A percentile compares a stretch with the other conserved stretches of the same genome.
These are phyloP conservation scores for Oophaga pumilio DNA, from an alignment of 2,113 vertebrate species.

Conservation along the genomic window DNA sequence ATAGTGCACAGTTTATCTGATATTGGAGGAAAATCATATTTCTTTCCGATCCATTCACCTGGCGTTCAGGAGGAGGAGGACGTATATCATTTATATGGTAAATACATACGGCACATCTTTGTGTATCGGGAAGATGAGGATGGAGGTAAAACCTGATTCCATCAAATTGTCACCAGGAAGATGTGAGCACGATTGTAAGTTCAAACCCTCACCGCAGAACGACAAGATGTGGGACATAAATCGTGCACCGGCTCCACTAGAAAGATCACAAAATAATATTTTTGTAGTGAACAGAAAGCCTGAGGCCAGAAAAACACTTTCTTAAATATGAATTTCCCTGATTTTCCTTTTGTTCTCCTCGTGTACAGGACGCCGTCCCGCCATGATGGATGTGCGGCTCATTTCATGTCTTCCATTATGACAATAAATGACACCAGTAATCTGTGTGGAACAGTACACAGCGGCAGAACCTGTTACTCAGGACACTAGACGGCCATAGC, in stretches of 20 bases:
- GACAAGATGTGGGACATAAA: background rate
- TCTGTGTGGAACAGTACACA: constrained; percentile 48
- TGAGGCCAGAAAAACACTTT: constrained; percentile 28
- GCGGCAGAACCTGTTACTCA: constrained; percentile 34
- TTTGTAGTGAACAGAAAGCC: constrained; percentile 36
- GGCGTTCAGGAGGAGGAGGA: background rate
- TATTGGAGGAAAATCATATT: background rate
- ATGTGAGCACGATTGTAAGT: background rate
- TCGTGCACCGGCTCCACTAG: constrained; percentile 1
- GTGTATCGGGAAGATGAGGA: background rate
- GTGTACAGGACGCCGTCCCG: constrained; percentile 8
- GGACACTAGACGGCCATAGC: constrained; percentile 34
- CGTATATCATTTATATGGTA: background rate
- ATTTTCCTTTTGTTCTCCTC: background rate
- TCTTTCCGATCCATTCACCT: background rate
- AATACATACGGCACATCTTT: constrained; percentile 2
- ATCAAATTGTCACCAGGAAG: background rate
- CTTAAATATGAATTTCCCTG: constrained; percentile 28
- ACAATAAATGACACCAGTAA: constrained; percentile 50
- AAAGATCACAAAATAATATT: constrained; percentile 26
- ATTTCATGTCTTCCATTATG: constrained; percentile 49
- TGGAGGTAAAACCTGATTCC: background rate
- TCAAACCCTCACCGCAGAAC: background rate
- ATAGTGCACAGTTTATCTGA: background rate
- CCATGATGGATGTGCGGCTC: constrained; percentile 26